Evolutionary conservation across 2,888 invertebrate species (phyloP).

Genomic region (Rhagonycha fulva): DNA sequence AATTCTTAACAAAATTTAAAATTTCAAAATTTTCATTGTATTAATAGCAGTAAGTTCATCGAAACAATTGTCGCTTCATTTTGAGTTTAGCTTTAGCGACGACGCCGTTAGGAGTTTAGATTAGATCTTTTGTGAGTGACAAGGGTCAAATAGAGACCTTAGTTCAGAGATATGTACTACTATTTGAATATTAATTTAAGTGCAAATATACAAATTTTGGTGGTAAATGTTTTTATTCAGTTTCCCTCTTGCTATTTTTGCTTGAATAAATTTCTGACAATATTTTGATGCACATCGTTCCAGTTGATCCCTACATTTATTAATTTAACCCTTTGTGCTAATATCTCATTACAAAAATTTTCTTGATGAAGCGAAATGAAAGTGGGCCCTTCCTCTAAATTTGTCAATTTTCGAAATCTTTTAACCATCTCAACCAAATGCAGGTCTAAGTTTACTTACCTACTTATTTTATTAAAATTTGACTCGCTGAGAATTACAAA

Average conservation of each 20-base stretch:
- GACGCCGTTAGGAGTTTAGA: background rate
- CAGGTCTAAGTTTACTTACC: no score
- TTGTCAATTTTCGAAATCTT: no score
- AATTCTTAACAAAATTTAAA: background rate
- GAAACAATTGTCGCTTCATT: background rate
- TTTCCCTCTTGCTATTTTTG: background rate
- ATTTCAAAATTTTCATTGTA: background rate
- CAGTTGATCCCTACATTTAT: no score
- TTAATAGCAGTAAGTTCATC: background rate
- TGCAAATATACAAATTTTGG: background rate
- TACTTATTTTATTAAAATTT: no score
- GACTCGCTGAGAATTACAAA: no score
- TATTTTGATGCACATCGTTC: no score
- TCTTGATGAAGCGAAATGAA: no score
- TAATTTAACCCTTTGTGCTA: no score
- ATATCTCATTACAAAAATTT: no score
- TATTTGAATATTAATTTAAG: background rate
- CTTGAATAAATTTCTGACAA: no score
- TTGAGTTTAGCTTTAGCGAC: background rate
- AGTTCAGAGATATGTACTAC: background rate
- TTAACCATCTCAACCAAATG: no score
- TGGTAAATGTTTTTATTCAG: background rate
- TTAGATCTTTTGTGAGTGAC: background rate
- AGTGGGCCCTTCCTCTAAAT: no score
- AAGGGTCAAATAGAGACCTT: background rate